Percentiles rank a stretch among this genome's conserved stretches.
Evolutionary conservation across 1,140 invertebrate genomes (phyloP).

Genomic region (Ptiloglossa arizonensis): DNA sequence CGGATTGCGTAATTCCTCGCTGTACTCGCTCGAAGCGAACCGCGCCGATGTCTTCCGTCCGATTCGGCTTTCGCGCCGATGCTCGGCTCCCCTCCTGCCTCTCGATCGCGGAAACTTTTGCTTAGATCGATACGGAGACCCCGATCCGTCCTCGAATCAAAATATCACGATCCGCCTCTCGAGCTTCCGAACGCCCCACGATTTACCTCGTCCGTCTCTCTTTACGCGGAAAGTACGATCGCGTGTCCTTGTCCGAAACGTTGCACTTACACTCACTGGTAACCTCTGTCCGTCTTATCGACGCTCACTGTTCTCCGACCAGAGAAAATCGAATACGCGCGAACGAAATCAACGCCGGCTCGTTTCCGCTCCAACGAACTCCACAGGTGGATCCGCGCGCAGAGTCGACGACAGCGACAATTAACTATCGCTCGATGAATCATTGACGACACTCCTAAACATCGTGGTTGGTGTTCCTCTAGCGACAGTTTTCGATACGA

Average conservation of each 20-base stretch:
- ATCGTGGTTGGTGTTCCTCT: neutral
- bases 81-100: neutral
- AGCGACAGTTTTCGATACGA: neutral
- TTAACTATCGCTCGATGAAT: neutral
- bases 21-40: neutral
- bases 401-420: neutral
- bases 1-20: slow-evolving; percentile 33
- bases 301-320: too few species aligned
- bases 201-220: too few species aligned
- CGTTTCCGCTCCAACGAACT: neutral
- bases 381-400: neutral
- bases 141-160: too few species aligned
- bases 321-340: too few species aligned
- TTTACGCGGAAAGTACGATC: too few species aligned
- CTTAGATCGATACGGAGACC: too few species aligned
- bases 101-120: too few species aligned
- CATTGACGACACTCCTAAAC: neutral
- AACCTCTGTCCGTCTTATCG: too few species aligned
- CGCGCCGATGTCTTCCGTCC: neutral
- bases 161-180: too few species aligned
- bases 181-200: too few species aligned
- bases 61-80: neutral
- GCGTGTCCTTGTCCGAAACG: too few species aligned
- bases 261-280: too few species aligned
- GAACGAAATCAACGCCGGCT: neutral